Evolutionary conservation across 2,888 invertebrate genomes (phyloP), one percentile per base, ranked within the genome.

Genomic region (Hypsopygia costalis): DNA sequence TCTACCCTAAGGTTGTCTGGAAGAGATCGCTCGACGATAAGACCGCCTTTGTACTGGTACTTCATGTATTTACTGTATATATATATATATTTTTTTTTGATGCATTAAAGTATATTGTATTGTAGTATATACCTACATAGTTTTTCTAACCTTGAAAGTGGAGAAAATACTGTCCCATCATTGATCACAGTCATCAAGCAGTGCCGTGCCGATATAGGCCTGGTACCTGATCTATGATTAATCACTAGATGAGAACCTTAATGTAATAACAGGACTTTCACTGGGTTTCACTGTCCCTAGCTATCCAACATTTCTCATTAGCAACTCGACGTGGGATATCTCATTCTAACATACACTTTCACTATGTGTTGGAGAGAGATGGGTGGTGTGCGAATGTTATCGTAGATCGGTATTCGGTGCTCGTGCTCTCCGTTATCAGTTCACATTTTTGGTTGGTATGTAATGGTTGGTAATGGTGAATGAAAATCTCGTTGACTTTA

Each of bases 271-370:
- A 32, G 31, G 35, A 36, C 78, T 78, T 79, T 79, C 78, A 69
- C 75, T 58, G 42, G 58, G 66, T 64, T 67, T 64, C 67, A 57
- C 63, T 56, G 58, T 51, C 51, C 62, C 55, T 57, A 58, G 47
- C 48, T 51, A 68, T 68, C 62, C 61, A 67, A 64, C 65, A 65
- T 75, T 71, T 73, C 71, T 80, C 77, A 81, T 82, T 80, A 79
- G 71, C 65, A 60, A 71, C 53, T 62, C 56, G 47, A 38, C 47
- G 33, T 39, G 43, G 47, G 51, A 52, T 53, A 52, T 63, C 73
- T 61, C 63, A 50, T 59, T 79, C 65, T 59, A 33, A 43, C 52
- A 35, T 44, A 39, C 51, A 59, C 64, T 64, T 66, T 70, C 68
- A 58, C 57, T 50, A 42, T 36, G 45, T 21, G 62, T 49, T 45